Evolutionary conservation across 2,113 vertebrate genomes (phyloP).

Genomic region (Cyprinodon variegatus): DNA sequence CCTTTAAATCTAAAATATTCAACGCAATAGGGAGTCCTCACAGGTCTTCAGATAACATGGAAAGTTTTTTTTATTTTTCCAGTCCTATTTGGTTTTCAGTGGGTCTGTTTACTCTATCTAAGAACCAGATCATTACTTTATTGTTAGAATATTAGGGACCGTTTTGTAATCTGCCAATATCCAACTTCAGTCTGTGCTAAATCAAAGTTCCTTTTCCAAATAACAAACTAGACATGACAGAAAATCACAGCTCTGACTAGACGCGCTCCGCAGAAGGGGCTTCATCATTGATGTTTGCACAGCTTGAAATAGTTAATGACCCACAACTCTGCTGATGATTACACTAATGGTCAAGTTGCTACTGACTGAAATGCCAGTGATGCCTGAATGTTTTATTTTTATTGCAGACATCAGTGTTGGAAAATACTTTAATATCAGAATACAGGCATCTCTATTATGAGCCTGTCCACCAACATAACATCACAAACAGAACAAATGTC

Average conservation of each 20-base stretch:
- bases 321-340: slow-evolving; percentile 16
- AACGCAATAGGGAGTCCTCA: slow-evolving; percentile 1
- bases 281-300: slow-evolving; percentile 44
- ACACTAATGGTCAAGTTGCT: slow-evolving; percentile 27
- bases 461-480: slow-evolving; percentile 18
- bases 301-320: slow-evolving; percentile 59
- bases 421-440: slow-evolving; percentile 34
- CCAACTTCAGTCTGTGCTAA: slow-evolving; percentile 1
- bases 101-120: neutral
- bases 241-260: slow-evolving; percentile 19
- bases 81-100: neutral
- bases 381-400: slow-evolving; percentile 43
- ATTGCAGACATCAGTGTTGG: slow-evolving; percentile 4
- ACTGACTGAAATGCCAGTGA: slow-evolving; percentile 37
- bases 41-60: slow-evolving; percentile 6
- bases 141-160: slow-evolving; percentile 30
- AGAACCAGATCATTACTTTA: slow-evolving; percentile 14
- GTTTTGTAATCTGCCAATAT: neutral
- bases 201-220: slow-evolving; percentile 26
- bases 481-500: slow-evolving; percentile 17
- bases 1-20: slow-evolving; percentile 9
- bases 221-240: slow-evolving; percentile 17
- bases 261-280: neutral
- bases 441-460: slow-evolving; percentile 35
- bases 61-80: neutral